Percentiles rank a stretch among this genome's conserved stretches.
Conservation (phyloP, 1,140 invertebrate species). For the Camponotus vicinus region DNA sequence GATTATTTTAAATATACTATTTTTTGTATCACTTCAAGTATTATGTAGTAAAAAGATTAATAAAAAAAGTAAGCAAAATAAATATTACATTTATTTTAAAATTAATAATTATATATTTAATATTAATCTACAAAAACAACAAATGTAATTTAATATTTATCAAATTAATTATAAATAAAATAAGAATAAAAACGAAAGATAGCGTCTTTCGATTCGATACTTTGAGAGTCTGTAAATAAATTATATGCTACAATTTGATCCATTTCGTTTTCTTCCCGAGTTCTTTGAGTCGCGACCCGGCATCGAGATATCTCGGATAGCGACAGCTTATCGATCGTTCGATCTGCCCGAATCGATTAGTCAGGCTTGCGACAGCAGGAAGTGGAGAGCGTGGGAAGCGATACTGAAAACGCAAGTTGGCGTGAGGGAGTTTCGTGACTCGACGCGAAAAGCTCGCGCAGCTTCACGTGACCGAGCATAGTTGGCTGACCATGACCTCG, state of each 20-base stretch:
- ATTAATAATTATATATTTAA: no score
- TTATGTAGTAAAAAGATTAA: no score
- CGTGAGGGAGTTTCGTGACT: slow-evolving; percentile 54
- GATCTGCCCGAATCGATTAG: slow-evolving; percentile 60
- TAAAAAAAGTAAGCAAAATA: no score
- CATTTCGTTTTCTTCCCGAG: background rate
- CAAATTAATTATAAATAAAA: no score
- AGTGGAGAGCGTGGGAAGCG: slow-evolving; percentile 64
- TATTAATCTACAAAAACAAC: no score
- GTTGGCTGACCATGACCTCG: slow-evolving; percentile 62
- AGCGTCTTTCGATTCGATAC: no score
- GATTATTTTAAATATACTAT: no score
- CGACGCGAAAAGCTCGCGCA: slow-evolving; percentile 55
- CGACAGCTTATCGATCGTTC: slow-evolving; percentile 50
- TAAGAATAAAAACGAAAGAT: no score
- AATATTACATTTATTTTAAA: no score
- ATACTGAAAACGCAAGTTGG: slow-evolving; percentile 43
- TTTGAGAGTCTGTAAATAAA: background rate
- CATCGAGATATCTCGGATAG: slow-evolving; percentile 6
- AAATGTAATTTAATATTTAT: no score
- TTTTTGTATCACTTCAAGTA: no score
- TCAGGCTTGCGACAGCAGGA: slow-evolving; percentile 43
- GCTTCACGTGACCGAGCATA: slow-evolving; percentile 55
- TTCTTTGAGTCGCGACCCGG: background rate
- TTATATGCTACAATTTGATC: background rate